Evolutionary conservation across 2,113 vertebrate species (phyloP).

Genomic region (Gasterosteus aculeatus): DNA sequence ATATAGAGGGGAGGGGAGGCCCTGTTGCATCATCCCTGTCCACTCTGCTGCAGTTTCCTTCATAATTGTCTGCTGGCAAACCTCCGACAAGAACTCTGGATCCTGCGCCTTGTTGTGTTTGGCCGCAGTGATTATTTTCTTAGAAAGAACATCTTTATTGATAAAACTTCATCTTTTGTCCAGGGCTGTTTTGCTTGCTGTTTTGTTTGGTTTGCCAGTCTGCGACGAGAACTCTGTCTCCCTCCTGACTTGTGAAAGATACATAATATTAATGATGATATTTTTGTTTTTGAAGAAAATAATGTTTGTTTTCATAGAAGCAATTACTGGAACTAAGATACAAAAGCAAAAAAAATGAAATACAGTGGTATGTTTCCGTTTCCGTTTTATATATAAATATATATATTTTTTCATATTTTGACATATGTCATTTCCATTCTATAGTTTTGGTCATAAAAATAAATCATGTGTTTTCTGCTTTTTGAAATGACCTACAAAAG

Average conservation of each 20-base stretch:
- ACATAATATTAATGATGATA: slow-evolving; percentile 55
- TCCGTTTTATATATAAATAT: slow-evolving; percentile 29
- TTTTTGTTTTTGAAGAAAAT: slow-evolving; percentile 53
- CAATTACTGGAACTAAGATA: slow-evolving; percentile 10
- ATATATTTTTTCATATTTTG: slow-evolving; percentile 15
- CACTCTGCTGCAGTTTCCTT: slow-evolving; percentile 50
- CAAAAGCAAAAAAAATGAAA: slow-evolving; percentile 3
- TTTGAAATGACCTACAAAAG: background rate
- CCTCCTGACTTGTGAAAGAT: slow-evolving; percentile 54
- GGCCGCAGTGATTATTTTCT: slow-evolving; percentile 69
- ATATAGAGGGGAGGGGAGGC: slow-evolving; percentile 19
- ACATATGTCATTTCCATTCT: background rate
- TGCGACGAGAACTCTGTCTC: slow-evolving; percentile 59
- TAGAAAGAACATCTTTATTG: slow-evolving; percentile 81
- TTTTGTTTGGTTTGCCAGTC: slow-evolving; percentile 72
- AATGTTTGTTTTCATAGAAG: slow-evolving; percentile 41
- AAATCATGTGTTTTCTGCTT: background rate
- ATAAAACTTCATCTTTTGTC: slow-evolving; percentile 73
- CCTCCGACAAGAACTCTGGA: slow-evolving; percentile 55
- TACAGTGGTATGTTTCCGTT: slow-evolving; percentile 25
- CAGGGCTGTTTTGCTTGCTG: slow-evolving; percentile 65
- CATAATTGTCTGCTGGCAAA: slow-evolving; percentile 62
- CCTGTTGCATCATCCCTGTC: slow-evolving; percentile 55
- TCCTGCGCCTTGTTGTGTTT: slow-evolving; percentile 69
- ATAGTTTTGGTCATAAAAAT: background rate